phyloP scores from a whole-genome alignment of 2,888 invertebrate species.

The Tortrix viridana region DNA sequence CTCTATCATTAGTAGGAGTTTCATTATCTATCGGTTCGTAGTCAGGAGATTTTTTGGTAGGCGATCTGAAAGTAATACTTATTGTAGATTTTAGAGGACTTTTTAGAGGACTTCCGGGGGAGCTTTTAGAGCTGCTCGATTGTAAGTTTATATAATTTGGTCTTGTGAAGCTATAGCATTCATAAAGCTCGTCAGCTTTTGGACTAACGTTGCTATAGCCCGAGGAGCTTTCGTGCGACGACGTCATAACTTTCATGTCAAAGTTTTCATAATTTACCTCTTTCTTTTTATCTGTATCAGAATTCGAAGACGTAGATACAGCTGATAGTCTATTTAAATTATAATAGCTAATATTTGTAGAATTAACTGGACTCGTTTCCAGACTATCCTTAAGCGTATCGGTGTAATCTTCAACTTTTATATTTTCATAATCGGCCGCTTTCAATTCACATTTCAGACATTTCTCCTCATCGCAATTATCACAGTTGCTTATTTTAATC shows the following conservation, averaged over 20 bases:
- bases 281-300: slow-evolving; percentile 59
- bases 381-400: slow-evolving; percentile 58
- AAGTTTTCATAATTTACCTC: slow-evolving; percentile 48
- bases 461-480: slow-evolving; percentile 65
- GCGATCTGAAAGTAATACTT: slow-evolving; percentile 89
- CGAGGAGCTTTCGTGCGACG: slow-evolving; percentile 77
- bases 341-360: slow-evolving; percentile 77
- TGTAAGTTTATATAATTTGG: slow-evolving; percentile 78
- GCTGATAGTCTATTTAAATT: slow-evolving; percentile 78
- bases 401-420: slow-evolving; percentile 50
- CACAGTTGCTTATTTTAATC: slow-evolving; percentile 64
- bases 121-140: slow-evolving; percentile 74
- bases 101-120: slow-evolving; percentile 72
- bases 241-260: slow-evolving; percentile 71
- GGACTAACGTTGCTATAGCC: slow-evolving; percentile 71
- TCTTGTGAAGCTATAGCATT: slow-evolving; percentile 68
- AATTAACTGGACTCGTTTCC: slow-evolving; percentile 69
- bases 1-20: slow-evolving; percentile 75
- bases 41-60: slow-evolving; percentile 75
- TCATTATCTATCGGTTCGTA: slow-evolving; percentile 78
- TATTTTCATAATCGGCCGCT: slow-evolving; percentile 66
- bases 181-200: slow-evolving; percentile 66
- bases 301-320: slow-evolving; percentile 73
- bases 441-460: slow-evolving; percentile 76
- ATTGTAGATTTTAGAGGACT: slow-evolving; percentile 88